These are phyloP conservation scores for Terebella lapidaria DNA, from an alignment of 2,888 invertebrate genomes.

Conservation along the genomic window DNA sequence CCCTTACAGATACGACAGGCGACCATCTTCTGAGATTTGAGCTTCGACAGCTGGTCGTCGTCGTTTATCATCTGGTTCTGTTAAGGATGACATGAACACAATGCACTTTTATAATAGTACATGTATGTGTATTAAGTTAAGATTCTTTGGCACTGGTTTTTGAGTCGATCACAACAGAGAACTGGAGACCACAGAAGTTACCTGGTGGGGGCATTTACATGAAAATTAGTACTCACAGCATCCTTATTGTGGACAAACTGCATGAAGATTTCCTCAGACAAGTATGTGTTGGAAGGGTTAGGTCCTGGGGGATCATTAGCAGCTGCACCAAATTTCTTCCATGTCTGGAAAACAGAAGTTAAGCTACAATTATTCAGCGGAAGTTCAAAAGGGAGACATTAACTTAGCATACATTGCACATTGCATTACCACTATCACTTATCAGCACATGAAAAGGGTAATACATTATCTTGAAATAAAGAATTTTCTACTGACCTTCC, in stretches of 20 bases:
- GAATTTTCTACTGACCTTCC: no score
- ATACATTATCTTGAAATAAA: no score
- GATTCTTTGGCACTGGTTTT: no score
- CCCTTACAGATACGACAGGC: conserved; percentile 58
- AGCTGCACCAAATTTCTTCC: conserved; percentile 93
- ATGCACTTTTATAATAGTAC: neutral
- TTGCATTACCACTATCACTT: neutral
- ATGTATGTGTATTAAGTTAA: no score
- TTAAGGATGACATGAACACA: neutral
- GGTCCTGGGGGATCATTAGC: conserved; percentile 91
- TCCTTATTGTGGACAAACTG: conserved; percentile 58
- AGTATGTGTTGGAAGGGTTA: conserved; percentile 94
- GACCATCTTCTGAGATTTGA: conserved; percentile 55
- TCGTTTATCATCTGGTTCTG: conserved; percentile 61
- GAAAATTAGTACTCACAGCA: no score
- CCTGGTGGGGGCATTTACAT: neutral
- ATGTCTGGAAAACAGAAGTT: conserved; percentile 60
- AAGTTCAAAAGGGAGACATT: neutral
- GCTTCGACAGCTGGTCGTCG: conserved; percentile 77
- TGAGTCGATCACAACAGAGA: no score
- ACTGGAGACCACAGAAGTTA: neutral
- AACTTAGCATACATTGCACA: neutral
- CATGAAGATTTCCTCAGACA: conserved; percentile 85
- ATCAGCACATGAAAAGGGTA: conserved; percentile 6
- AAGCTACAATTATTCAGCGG: neutral